Conservation (phyloP, 2,888 invertebrate species). For the Hypsopygia costalis region DNA sequence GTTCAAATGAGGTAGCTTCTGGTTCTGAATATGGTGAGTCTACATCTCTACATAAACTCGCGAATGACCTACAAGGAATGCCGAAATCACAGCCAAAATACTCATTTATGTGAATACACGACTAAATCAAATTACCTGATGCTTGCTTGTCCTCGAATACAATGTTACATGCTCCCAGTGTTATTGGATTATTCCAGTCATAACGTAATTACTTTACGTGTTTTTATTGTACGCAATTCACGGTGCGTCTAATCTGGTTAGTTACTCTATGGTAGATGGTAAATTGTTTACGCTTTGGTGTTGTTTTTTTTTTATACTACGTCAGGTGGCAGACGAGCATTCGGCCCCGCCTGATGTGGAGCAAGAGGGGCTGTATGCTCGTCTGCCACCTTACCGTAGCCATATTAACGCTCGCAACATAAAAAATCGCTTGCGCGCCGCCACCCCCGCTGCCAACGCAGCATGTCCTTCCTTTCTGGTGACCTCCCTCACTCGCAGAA, state of each 20-base stretch:
- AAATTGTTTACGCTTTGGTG: not conserved
- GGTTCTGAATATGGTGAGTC: too few species aligned
- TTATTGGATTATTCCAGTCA: slow-evolving; percentile 11
- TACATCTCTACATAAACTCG: too few species aligned
- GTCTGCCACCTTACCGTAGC: too few species aligned
- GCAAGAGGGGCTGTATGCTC: too few species aligned
- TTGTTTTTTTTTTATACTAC: not conserved
- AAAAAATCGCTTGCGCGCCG: too few species aligned
- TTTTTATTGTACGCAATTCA: slow-evolving; percentile 16
- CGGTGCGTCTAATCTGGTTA: slow-evolving; percentile 4
- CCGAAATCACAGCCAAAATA: slow-evolving; percentile 30
- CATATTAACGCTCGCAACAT: too few species aligned
- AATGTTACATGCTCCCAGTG: slow-evolving; percentile 8
- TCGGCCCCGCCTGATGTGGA: too few species aligned
- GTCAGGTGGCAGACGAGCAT: too few species aligned
- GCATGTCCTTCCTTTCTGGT: too few species aligned
- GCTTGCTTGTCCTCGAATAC: slow-evolving; percentile 9
- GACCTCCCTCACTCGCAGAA: too few species aligned
- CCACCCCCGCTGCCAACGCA: too few species aligned
- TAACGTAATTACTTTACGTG: slow-evolving; percentile 18
- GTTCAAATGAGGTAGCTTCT: too few species aligned
- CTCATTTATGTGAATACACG: slow-evolving; percentile 26
- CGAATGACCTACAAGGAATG: slow-evolving; percentile 27
- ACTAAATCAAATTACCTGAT: not conserved
- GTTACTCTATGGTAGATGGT: slow-evolving; percentile 1